A percentile compares a stretch with the other conserved stretches of the same genome.
Conservation (phyloP, 2,888 invertebrate species). For the Microctonus hyperodae region DNA sequence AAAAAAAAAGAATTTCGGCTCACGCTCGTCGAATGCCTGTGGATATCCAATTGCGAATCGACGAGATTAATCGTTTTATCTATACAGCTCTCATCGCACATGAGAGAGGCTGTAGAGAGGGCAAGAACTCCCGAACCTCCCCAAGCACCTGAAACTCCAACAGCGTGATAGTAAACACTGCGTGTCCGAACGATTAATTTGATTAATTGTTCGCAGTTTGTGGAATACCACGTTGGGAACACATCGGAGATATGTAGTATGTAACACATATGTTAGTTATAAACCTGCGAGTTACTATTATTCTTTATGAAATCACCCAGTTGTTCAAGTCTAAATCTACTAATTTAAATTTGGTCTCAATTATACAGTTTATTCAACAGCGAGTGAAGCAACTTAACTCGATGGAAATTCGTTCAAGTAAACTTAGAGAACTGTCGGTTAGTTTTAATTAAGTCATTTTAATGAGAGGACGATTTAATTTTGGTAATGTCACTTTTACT, state of each 20-base stretch:
- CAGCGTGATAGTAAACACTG: conserved; percentile 34
- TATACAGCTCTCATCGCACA: conserved; percentile 21
- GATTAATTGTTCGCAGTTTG: conserved; percentile 50
- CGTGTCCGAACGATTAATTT: conserved; percentile 41
- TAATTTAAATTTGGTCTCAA: background rate
- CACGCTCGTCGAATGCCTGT: conserved; percentile 20
- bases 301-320: conserved; percentile 11
- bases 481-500: too few species aligned
- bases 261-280: conserved; percentile 23
- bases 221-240: conserved; percentile 36
- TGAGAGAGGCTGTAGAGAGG: too few species aligned
- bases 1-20: background rate
- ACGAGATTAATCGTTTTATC: conserved; percentile 51
- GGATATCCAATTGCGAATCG: conserved; percentile 40
- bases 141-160: conserved; percentile 31
- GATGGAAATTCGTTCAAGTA: background rate
- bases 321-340: background rate
- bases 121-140: background rate
- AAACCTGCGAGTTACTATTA: conserved; percentile 20
- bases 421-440: background rate
- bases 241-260: conserved; percentile 23
- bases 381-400: background rate
- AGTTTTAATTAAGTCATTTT: conserved; percentile 8
- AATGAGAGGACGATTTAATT: background rate
- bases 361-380: background rate